These are phyloP conservation scores for Mythimna albipuncta DNA, from an alignment of 2,888 invertebrate species.

Conservation along the genomic window DNA sequence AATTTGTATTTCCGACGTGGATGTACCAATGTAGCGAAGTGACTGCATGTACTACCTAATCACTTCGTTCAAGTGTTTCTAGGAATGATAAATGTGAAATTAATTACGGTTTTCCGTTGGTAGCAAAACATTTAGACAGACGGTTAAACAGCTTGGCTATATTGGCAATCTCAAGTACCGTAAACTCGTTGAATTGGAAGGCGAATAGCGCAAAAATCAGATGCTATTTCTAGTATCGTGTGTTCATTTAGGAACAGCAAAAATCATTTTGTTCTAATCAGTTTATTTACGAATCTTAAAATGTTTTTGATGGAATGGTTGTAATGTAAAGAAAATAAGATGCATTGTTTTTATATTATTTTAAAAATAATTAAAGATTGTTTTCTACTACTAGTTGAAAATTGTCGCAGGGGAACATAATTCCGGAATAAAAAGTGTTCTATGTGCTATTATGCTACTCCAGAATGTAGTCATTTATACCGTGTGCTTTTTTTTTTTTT, in stretches of 20 bases:
- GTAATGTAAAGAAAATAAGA: background rate
- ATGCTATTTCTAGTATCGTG: slow-evolving; percentile 12
- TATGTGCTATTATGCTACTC: no score
- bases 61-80: slow-evolving; percentile 27
- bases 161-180: slow-evolving; percentile 29
- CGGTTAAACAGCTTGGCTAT: slow-evolving; percentile 5
- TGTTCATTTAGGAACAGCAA: background rate
- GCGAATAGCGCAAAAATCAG: slow-evolving; percentile 16
- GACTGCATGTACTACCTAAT: background rate
- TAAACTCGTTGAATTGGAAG: slow-evolving; percentile 17
- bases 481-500: no score
- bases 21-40: background rate
- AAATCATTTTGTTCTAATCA: background rate
- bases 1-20: slow-evolving; percentile 41
- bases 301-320: background rate
- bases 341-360: no score
- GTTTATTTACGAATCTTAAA: background rate
- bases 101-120: slow-evolving; percentile 49
- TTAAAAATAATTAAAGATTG: no score
- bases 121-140: slow-evolving; percentile 25
- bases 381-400: no score
- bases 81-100: slow-evolving; percentile 50
- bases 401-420: no score
- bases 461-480: no score
- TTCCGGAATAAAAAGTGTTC: no score